phyloP scores from a whole-genome alignment of 37 sponge, comb jelly and placozoan genomes.

The Crambe crambe region DNA sequence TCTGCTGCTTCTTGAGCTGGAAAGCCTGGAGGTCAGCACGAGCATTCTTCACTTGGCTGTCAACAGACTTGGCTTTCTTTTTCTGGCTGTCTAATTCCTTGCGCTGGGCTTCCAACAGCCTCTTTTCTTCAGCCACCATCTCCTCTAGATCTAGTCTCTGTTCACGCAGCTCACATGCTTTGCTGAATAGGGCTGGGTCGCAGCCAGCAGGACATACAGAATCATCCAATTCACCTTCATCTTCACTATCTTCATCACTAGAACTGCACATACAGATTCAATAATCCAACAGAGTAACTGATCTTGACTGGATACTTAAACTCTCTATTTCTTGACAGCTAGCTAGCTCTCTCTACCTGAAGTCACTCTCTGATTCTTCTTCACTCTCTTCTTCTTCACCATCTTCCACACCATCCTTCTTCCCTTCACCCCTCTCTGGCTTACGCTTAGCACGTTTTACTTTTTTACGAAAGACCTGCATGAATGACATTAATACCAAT shows the following conservation, averaged over 20 bases:
- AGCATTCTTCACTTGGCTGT: slow-evolving; percentile 86
- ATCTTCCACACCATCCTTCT: slow-evolving; percentile 46
- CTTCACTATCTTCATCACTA: slow-evolving; percentile 59
- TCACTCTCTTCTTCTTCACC: slow-evolving; percentile 77
- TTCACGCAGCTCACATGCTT: slow-evolving; percentile 79
- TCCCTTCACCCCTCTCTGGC: slow-evolving; percentile 3
- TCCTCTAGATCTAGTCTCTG: slow-evolving; percentile 91
- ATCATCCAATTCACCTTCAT: slow-evolving; percentile 78
- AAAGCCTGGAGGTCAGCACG: slow-evolving; percentile 80
- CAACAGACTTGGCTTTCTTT: slow-evolving; percentile 95
- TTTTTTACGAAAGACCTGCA: slow-evolving; percentile 93
- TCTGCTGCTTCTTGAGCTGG: slow-evolving; percentile 95
- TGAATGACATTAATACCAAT: neutral
- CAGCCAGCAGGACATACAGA: slow-evolving; percentile 94
- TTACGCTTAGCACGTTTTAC: slow-evolving; percentile 82
- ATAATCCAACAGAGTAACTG: too few relatives aligned
- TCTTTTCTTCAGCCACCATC: slow-evolving; percentile 83
- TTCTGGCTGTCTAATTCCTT: slow-evolving; percentile 86
- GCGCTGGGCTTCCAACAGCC: slow-evolving; percentile 62
- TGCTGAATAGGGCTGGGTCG: slow-evolving; percentile 79
- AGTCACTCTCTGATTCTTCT: slow-evolving; percentile 52
- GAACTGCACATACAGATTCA: slow-evolving; percentile 21
- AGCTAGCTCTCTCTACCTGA: slow-evolving; percentile 1
- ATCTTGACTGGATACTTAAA: too few relatives aligned
- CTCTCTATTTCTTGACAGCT: neutral